Evolutionary conservation across 2,888 invertebrate species (phyloP), one percentile per base, ranked within the genome.

Genomic region (Nudaria mundana): DNA sequence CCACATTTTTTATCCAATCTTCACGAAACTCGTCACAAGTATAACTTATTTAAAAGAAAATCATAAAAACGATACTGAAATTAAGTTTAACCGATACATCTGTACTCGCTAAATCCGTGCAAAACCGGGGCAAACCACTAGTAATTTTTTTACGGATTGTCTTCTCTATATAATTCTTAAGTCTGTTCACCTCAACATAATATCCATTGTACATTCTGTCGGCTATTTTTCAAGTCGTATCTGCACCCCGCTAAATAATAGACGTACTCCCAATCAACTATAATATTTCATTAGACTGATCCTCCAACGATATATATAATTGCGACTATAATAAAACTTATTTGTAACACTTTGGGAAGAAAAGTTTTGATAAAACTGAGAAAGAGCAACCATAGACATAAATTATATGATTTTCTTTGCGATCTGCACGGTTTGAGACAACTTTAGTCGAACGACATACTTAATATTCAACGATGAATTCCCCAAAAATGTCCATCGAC

Each of bases 231-330:
- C 71, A 64, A 54, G 46, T 52, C 59, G 58, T 68, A 64, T 66
- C 63, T 64, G 52, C 48, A 52, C 52, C 31, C 36, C 52, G 53
- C 50, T 69, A 69, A 68, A 68, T 68, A 67, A 69, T 69, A 64
- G 60, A 56, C 48, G 30, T 29, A 39, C 44, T n/a, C 44, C 34
- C 36, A 46, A 66, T 65, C 52, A 58, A 63, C 53, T 69, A 63
- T 65, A n/a, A 69, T 69, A 63, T 80, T 76, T 73, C 76, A 79
- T 79, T 78, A 78, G 65, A n/a, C 60, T 61, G 44, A 43, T 68
- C 65, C 69, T 73, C 56, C 68, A 64, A 56, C 65, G 53, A 26
- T 38, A 32, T 31, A 26, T 31, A 25, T 31, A 18, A 31, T 16
- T 26, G 66, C 52, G 5, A n/a, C 36, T 45, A 47, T 51, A 44